Base-by-base conservation (phyloP, 1,140 invertebrate genomes). In the Drosophila yakuba region DNA sequence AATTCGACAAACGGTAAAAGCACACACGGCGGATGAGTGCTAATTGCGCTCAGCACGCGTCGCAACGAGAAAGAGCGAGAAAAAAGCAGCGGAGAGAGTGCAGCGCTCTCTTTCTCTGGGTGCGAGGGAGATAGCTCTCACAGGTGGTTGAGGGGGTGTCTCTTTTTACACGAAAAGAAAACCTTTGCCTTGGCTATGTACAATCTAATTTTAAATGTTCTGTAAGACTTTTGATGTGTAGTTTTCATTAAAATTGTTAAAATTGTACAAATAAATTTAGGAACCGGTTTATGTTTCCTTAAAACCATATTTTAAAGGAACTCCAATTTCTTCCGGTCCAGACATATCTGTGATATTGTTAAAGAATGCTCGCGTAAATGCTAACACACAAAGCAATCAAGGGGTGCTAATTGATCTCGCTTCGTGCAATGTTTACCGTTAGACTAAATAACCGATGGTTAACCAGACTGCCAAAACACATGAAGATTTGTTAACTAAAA, bases 381-480 rank as follows among this genome's bases (percentile, higher is more conserved):
- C 52, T 78, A 58, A 54, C 25, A 72, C 58, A 38, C 50, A 74
- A 55, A 11, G 41, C 66, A 72, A 74, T 54, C 68, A 47, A 48
- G 8, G 28, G 14, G 58, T 84, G 84, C 67, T 85, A 85, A 85
- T 85, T 85, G 64, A 88, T 75, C 28, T 54, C 23, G 51, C 51
- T 41, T 11, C 56, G 58, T 50, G 66, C 60, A 60, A 28, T 59
- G 69, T 84, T 77, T 69, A 84, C 81, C 84, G 81, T 86, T 84
- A 86, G 25, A 38, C 23, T 36, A 25, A 64, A 35, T 64, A 51
- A 32, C 15, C 17, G 45, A 43, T 50, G 41, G 28, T 17, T 17
- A 67, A 15, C 41, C 41, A 17, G 39, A 41, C 7, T 8, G n/a
- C n/a, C n/a, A n/a, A 41, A 15, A 5, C 14, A n/a, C n/a, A 14